Evolutionary conservation across 2,888 invertebrate genomes (phyloP).

Genomic region (Acronicta aceris): DNA sequence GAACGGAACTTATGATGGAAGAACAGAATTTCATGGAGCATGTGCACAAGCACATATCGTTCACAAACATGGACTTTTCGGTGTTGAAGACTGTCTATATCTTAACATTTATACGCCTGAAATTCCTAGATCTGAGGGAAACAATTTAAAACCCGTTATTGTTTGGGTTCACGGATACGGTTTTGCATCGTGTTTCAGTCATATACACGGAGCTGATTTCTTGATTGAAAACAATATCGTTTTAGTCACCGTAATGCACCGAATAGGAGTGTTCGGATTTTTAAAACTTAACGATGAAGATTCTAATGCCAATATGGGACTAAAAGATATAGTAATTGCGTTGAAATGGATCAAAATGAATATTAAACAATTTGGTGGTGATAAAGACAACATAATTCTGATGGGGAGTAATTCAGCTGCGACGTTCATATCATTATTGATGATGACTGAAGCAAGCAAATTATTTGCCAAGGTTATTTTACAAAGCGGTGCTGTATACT

Average conservation of each 20-base stretch:
- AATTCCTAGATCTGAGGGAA: conserved; percentile 64
- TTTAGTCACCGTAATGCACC: conserved; percentile 76
- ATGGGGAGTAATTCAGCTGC: conserved; percentile 82
- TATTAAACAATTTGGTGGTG: conserved; percentile 76
- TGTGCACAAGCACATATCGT: conserved; percentile 91
- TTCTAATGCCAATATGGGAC: conserved; percentile 79
- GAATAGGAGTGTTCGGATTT: conserved; percentile 83
- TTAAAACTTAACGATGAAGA: conserved; percentile 75
- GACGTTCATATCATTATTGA: conserved; percentile 74
- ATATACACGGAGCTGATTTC: conserved; percentile 82
- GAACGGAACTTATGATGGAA: conserved; percentile 88
- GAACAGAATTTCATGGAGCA: conserved; percentile 79
- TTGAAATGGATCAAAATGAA: conserved; percentile 82
- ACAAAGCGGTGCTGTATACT: conserved; percentile 81
- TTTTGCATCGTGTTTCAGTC: conserved; percentile 81
- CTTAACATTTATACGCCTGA: conserved; percentile 91
- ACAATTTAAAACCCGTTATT: conserved; percentile 69
- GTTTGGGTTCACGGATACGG: conserved; percentile 85
- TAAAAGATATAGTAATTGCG: conserved; percentile 82
- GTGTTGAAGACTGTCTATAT: conserved; percentile 90
- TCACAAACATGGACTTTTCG: conserved; percentile 76
- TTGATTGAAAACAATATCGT: conserved; percentile 80
- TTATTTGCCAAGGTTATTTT: conserved; percentile 81
- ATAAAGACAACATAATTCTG: conserved; percentile 75
- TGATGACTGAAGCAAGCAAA: conserved; percentile 73